Conservation (phyloP, 2,797 vertebrate species). For the Lepilemur ruficaudatus region DNA sequence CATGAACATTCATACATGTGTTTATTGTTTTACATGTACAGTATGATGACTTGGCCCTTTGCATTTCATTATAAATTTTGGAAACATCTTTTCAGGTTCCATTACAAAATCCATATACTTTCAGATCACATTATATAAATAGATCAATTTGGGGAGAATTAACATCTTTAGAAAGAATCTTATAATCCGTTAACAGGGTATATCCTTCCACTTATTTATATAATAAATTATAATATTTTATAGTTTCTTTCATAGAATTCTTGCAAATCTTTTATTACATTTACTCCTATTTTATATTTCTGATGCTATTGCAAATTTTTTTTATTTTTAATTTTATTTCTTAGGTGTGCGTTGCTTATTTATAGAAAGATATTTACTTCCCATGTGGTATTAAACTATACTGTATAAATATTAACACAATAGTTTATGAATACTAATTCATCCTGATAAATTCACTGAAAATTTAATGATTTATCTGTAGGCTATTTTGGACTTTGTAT, state of each 20-base stretch:
- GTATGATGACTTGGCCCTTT: neutral
- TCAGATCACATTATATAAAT: neutral
- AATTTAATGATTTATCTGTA: neutral
- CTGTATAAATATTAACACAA: neutral
- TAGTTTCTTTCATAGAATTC: neutral
- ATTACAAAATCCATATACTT: neutral
- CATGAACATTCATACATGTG: neutral
- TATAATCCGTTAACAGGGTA: neutral
- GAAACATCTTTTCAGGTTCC: neutral
- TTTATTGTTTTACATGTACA: neutral
- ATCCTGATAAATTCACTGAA: neutral
- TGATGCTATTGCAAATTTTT: neutral
- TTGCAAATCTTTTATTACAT: neutral
- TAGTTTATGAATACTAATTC: neutral
- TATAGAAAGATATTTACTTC: neutral
- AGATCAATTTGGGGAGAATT: neutral
- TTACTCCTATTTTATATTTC: neutral
- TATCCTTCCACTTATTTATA: neutral
- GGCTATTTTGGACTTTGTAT: neutral
- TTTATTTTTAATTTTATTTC: neutral
- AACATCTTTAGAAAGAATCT: neutral
- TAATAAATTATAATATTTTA: conserved; percentile 3
- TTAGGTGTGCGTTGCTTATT: neutral
- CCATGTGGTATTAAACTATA: neutral
- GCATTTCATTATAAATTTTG: neutral